Evolutionary conservation across 2,888 invertebrate species (phyloP).

Genomic region (Romanomermis culicivorax): DNA sequence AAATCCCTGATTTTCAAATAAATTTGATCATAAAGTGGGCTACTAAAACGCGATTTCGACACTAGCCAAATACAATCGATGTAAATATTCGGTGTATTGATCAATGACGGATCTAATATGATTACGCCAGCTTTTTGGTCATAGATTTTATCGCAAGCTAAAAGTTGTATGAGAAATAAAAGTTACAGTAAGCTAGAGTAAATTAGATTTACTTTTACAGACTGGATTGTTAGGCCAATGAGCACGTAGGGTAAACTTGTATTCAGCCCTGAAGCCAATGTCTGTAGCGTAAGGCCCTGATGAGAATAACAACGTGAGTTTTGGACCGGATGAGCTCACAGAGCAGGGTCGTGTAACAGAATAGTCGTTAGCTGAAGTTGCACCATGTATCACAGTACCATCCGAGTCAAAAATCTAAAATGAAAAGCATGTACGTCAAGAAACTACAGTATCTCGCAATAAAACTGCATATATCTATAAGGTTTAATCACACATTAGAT

Average conservation of each 20-base stretch:
- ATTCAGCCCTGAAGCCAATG: slow-evolving; percentile 15
- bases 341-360: slow-evolving; percentile 15
- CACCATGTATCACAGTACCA: slow-evolving; percentile 5
- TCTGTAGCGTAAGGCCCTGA: slow-evolving; percentile 15
- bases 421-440: neutral
- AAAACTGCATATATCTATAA: no score
- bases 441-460: no score
- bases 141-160: slow-evolving; percentile 17
- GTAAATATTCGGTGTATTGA: slow-evolving; percentile 10
- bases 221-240: slow-evolving; percentile 15
- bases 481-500: no score
- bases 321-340: slow-evolving; percentile 13
- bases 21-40: slow-evolving; percentile 14
- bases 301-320: slow-evolving; percentile 15
- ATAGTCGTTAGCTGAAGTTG: neutral
- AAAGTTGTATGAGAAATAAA: no score
- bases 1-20: slow-evolving; percentile 14
- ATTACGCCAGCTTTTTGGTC: slow-evolving; percentile 17
- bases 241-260: slow-evolving; percentile 15
- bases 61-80: slow-evolving; percentile 20
- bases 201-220: slow-evolving; percentile 12
- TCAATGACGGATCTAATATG: slow-evolving; percentile 4
- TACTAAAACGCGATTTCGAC: slow-evolving; percentile 11
- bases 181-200: no score
- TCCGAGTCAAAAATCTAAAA: slow-evolving; percentile 15